Percentiles rank a stretch among this genome's conserved stretches.
These are phyloP conservation scores for Candidula unifasciata DNA, from an alignment of 2,888 invertebrate species.

Conservation along the genomic window DNA sequence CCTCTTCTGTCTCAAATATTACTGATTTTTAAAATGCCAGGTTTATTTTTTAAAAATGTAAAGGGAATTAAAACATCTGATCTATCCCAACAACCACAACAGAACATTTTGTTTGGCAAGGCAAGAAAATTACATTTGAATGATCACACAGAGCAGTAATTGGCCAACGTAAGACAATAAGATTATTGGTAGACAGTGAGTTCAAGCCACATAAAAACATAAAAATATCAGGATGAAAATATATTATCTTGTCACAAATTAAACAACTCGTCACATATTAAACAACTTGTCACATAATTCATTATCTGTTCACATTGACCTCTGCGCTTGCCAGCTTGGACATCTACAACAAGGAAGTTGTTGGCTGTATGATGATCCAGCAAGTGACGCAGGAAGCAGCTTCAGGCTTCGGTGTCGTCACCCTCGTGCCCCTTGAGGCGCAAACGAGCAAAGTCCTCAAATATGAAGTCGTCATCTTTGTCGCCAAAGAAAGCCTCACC, in stretches of 20 bases:
- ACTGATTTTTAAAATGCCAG: no score
- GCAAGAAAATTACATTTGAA: no score
- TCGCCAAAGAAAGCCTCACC: constrained; percentile 84
- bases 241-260: neutral
- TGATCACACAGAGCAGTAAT: no score
- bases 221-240: neutral
- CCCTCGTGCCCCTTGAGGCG: constrained; percentile 89
- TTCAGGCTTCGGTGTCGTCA: constrained; percentile 77
- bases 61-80: no score
- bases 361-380: no score
- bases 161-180: no score
- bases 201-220: neutral
- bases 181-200: no score
- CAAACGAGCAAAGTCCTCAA: constrained; percentile 98
- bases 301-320: neutral
- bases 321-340: neutral
- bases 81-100: no score
- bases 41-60: no score
- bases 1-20: no score
- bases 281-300: neutral
- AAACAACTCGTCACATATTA: constrained; percentile 1
- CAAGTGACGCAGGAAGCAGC: neutral
- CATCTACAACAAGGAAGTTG: no score
- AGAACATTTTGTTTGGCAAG: no score
- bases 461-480: constrained; percentile 98